Evolutionary conservation across 2,888 invertebrate species (phyloP).

Genomic region (Acleris cristana): DNA sequence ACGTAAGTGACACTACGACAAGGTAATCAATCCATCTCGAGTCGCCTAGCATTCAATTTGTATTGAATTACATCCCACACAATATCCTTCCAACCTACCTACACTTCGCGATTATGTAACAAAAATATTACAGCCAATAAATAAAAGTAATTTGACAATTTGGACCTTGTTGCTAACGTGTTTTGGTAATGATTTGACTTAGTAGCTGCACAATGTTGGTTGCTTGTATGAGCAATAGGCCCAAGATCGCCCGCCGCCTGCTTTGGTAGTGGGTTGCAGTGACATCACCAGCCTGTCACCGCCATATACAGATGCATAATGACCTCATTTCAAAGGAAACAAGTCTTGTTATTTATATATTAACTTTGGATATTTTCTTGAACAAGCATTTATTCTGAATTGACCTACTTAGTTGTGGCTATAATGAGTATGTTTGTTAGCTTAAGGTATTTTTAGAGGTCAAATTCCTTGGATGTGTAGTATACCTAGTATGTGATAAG

Average conservation of each 20-base stretch:
- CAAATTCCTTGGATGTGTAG: background rate
- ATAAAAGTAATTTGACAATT: background rate
- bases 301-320: conserved; percentile 17
- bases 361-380: background rate
- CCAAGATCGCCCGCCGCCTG: conserved; percentile 22
- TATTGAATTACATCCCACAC: conserved; percentile 23
- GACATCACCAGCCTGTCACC: conserved; percentile 34
- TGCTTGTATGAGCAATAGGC: conserved; percentile 8
- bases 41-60: conserved; percentile 18
- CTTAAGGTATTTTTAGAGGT: too few species aligned
- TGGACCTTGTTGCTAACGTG: background rate
- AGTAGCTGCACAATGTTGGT: background rate
- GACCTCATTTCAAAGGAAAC: conserved; percentile 34
- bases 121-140: background rate
- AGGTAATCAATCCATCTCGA: conserved; percentile 21
- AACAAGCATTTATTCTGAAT: conserved; percentile 2
- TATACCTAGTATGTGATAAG: too few species aligned
- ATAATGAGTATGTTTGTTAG: background rate
- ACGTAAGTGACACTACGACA: conserved; percentile 6
- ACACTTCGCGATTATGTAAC: conserved; percentile 1
- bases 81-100: conserved; percentile 5
- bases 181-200: background rate
- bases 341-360: conserved; percentile 9
- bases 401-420: conserved; percentile 16
- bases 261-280: conserved; percentile 12